These are phyloP conservation scores for Ailurus styani DNA, from an alignment of 2,113 vertebrate species.

Conservation along the genomic window DNA sequence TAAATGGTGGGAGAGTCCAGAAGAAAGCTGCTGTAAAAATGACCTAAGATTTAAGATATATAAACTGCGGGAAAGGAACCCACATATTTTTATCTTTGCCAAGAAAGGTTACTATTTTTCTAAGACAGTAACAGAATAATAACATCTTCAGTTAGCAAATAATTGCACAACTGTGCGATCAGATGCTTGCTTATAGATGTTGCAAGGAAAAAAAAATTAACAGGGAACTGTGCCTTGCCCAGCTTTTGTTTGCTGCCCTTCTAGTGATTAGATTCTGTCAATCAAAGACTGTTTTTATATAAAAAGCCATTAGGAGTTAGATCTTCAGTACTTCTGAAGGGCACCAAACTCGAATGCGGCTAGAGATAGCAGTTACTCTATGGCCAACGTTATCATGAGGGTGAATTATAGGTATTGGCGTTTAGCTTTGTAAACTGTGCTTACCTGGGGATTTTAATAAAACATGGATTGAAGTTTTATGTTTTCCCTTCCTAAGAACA, in stretches of 20 bases:
- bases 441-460: conserved; percentile 69
- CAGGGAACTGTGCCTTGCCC: conserved; percentile 71
- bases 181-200: conserved; percentile 77
- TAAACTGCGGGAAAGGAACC: conserved; percentile 73
- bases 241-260: conserved; percentile 80
- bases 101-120: conserved; percentile 78
- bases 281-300: conserved; percentile 80
- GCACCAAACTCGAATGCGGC: conserved; percentile 78
- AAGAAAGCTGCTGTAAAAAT: conserved; percentile 77
- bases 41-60: conserved; percentile 73
- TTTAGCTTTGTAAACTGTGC: conserved; percentile 54
- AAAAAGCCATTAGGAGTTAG: conserved; percentile 79
- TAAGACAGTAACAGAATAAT: conserved; percentile 75
- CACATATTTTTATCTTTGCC: conserved; percentile 77
- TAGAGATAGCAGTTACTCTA: conserved; percentile 68
- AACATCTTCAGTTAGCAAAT: conserved; percentile 81
- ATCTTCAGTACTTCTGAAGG: conserved; percentile 80
- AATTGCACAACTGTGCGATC: conserved; percentile 68
- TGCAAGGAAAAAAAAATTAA: conserved; percentile 77
- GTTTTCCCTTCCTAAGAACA: conserved; percentile 62
- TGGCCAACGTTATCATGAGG: conserved; percentile 11
- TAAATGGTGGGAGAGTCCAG: conserved; percentile 73
- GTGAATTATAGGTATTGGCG: conserved; percentile 60
- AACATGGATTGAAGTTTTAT: conserved; percentile 57
- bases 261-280: conserved; percentile 84